phyloP scores from a whole-genome alignment of 1,140 invertebrate genomes.

The Macrobrachium rosenbergii region DNA sequence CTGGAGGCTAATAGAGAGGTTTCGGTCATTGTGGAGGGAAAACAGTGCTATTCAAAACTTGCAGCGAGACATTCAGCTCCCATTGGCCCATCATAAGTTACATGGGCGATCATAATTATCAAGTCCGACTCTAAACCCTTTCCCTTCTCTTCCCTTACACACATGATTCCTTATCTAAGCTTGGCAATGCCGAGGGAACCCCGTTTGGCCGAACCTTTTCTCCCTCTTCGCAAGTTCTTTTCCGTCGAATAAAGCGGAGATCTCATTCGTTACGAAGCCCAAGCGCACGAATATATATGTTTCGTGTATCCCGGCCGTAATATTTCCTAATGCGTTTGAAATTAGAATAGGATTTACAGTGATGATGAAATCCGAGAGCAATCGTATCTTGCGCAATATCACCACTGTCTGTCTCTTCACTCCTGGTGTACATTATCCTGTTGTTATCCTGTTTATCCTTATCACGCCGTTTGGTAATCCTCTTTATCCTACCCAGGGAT shows the following conservation, averaged over 20 bases:
- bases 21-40: slow-evolving; percentile 12
- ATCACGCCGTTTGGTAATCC: slow-evolving; percentile 14
- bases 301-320: slow-evolving; percentile 7
- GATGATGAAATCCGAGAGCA: slow-evolving; percentile 1
- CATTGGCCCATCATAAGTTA: slow-evolving; percentile 48
- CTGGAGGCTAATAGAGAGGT: too few species aligned
- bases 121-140: slow-evolving; percentile 43
- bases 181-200: slow-evolving; percentile 1
- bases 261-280: too few species aligned
- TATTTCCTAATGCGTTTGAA: slow-evolving; percentile 5
- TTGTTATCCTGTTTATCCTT: slow-evolving; percentile 9
- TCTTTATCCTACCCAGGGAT: slow-evolving; percentile 9
- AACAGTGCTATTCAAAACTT: slow-evolving; percentile 57
- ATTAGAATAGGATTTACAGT: neutral
- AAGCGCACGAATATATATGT: neutral
- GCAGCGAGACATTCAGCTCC: slow-evolving; percentile 24
- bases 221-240: slow-evolving; percentile 6
- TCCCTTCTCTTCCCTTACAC: neutral
- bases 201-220: neutral
- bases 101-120: slow-evolving; percentile 51
- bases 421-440: slow-evolving; percentile 14
- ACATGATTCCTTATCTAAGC: neutral
- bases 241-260: too few species aligned
- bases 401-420: slow-evolving; percentile 20
- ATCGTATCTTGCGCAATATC: slow-evolving; percentile 16